Conservation (phyloP, 2,113 vertebrate species). For the Dipodomys spectabilis region DNA sequence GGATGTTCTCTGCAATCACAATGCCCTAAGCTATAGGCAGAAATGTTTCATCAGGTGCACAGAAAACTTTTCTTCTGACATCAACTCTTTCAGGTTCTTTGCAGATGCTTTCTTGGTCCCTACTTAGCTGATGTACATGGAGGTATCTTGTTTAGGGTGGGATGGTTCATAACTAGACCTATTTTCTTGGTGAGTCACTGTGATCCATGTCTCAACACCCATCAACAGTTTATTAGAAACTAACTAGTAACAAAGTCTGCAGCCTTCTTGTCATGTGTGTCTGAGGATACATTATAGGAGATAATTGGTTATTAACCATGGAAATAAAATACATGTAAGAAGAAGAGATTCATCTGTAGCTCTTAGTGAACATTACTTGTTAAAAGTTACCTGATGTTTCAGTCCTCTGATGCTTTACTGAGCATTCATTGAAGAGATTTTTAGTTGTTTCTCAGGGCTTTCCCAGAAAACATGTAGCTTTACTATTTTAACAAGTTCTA, state of each 20-base stretch:
- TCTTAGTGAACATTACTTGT: constrained; percentile 4
- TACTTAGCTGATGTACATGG: neutral
- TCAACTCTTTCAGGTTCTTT: constrained; percentile 31
- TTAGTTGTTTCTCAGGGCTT: constrained; percentile 35
- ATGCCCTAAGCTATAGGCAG: constrained; percentile 8
- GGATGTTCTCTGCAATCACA: neutral
- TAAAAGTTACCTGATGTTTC: constrained; percentile 3
- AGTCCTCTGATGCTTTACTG: constrained; percentile 31
- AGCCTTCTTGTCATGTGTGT: neutral
- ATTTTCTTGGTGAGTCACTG: constrained; percentile 32
- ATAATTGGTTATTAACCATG: constrained; percentile 37
- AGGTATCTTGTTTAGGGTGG: constrained; percentile 23
- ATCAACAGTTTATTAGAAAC: neutral
- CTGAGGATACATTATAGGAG: neutral
- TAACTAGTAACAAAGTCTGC: neutral
- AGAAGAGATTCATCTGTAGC: constrained; percentile 4
- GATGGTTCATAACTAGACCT: neutral
- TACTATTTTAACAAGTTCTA: constrained; percentile 40
- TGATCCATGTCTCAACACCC: constrained; percentile 47
- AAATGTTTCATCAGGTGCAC: constrained; percentile 38
- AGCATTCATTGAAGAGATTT: constrained; percentile 52
- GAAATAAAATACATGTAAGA: constrained; percentile 36
- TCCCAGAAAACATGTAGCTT: constrained; percentile 20
- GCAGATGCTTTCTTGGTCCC: constrained; percentile 1
- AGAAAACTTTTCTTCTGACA: constrained; percentile 32